A percentile compares a stretch with the other conserved stretches of the same genome.
Conservation (phyloP, 2,797 vertebrate genomes). For the Rachycentron canadum region DNA sequence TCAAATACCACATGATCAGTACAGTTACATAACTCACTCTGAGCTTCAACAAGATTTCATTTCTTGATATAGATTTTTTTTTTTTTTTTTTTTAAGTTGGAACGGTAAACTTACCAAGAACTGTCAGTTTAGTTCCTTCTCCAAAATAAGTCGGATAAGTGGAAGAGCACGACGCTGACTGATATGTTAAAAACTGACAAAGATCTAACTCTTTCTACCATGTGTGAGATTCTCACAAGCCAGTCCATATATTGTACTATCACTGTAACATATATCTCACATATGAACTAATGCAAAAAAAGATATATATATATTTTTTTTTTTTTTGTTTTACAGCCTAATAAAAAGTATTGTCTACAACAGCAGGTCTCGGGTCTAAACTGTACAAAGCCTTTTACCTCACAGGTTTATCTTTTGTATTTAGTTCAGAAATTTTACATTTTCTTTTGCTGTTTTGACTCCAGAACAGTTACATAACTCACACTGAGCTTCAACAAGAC, state of each 20-base stretch:
- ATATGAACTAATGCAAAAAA: too few relatives aligned
- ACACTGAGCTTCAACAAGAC: not conserved
- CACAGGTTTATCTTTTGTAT: not conserved
- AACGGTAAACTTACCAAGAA: slow-evolving; percentile 57
- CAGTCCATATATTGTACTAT: not conserved
- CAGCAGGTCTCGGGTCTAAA: not conserved
- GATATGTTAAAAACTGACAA: slow-evolving; percentile 16
- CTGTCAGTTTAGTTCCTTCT: slow-evolving; percentile 63
- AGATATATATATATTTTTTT: too few relatives aligned
- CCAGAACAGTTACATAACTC: too few relatives aligned
- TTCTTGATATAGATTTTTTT: not conserved
- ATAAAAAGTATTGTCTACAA: not conserved
- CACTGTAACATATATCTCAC: not conserved
- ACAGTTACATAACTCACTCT: not conserved
- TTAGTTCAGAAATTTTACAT: not conserved
- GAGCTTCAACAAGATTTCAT: not conserved
- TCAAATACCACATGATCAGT: not conserved
- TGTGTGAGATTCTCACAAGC: not conserved
- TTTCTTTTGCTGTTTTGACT: not conserved
- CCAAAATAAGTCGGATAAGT: slow-evolving; percentile 52
- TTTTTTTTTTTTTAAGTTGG: not conserved
- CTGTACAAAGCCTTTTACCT: not conserved
- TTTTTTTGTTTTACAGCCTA: not conserved
- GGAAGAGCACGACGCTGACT: slow-evolving; percentile 16
- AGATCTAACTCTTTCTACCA: not conserved